Conservation (phyloP, 2,888 invertebrate species). For the Acronicta leporina region DNA sequence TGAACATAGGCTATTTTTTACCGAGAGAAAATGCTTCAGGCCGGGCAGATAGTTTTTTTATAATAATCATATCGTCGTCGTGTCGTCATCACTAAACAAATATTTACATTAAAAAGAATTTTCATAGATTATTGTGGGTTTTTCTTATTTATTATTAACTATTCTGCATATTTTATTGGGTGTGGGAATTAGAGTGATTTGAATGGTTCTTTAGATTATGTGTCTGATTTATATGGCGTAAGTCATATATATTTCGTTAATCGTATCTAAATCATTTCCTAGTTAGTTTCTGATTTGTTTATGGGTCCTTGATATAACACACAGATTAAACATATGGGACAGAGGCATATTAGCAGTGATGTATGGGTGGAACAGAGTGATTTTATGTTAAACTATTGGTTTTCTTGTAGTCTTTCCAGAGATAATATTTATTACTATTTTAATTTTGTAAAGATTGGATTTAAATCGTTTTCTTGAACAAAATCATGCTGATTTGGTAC, state of each 20-base stretch:
- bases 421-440: slow-evolving; percentile 30
- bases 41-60: too few relatives aligned
- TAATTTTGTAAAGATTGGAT: slow-evolving; percentile 28
- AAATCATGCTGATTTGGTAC: background rate
- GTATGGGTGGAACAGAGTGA: slow-evolving; percentile 20
- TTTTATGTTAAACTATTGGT: slow-evolving; percentile 34
- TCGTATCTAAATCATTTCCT: slow-evolving; percentile 56
- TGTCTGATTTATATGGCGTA: slow-evolving; percentile 32
- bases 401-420: slow-evolving; percentile 21
- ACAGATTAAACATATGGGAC: slow-evolving; percentile 44
- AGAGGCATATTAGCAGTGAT: slow-evolving; percentile 44
- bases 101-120: slow-evolving; percentile 59
- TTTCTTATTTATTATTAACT: slow-evolving; percentile 71
- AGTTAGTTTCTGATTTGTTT: slow-evolving; percentile 40
- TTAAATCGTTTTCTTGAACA: slow-evolving; percentile 24
- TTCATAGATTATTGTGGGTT: slow-evolving; percentile 67
- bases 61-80: slow-evolving; percentile 45
- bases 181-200: slow-evolving; percentile 65
- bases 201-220: slow-evolving; percentile 46
- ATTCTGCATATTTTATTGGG: slow-evolving; percentile 63
- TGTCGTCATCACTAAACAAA: slow-evolving; percentile 56
- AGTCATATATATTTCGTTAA: slow-evolving; percentile 44
- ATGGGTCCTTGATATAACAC: slow-evolving; percentile 26
- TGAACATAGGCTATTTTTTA: too few relatives aligned
- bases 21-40: too few relatives aligned